Conservation (phyloP, 2,888 invertebrate genomes). For the Aproaerema taeniolella region DNA sequence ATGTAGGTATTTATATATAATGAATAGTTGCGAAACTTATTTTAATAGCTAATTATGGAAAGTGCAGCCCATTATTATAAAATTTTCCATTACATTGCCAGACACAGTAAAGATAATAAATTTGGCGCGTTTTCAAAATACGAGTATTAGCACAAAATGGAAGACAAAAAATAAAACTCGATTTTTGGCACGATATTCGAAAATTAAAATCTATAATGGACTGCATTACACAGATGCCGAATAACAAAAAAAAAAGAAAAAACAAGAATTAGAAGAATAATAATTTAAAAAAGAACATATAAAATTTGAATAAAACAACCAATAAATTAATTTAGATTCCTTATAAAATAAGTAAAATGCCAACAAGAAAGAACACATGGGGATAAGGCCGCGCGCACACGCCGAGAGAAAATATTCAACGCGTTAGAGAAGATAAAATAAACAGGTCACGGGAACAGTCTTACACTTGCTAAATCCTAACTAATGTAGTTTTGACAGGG, state of each 20-base stretch:
- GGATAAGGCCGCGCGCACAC: constrained; percentile 50
- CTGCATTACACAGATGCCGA: constrained; percentile 67
- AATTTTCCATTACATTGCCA: constrained; percentile 6
- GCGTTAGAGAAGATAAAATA: constrained; percentile 71
- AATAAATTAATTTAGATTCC: constrained; percentile 77
- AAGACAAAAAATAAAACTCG: constrained; percentile 48
- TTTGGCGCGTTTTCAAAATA: constrained; percentile 9
- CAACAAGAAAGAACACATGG: constrained; percentile 78
- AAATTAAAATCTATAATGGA: constrained; percentile 45
- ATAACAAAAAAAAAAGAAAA: constrained; percentile 49
- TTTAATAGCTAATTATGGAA: constrained; percentile 23
- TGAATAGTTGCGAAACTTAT: constrained; percentile 27
- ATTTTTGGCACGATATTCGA: constrained; percentile 50
- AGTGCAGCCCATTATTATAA: constrained; percentile 35
- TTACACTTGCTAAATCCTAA: constrained; percentile 76
- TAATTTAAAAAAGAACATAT: constrained; percentile 66
- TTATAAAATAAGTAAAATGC: constrained; percentile 78
- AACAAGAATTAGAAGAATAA: constrained; percentile 54
- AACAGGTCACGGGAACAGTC: constrained; percentile 79
- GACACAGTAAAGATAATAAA: too few relatives aligned
- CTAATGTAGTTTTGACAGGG: constrained; percentile 73
- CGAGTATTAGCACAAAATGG: constrained; percentile 30
- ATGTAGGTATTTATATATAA: constrained; percentile 41
- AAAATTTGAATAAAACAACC: constrained; percentile 75
- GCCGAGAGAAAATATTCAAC: constrained; percentile 50